A percentile compares a stretch with the other conserved stretches of the same genome.
phyloP scores from a whole-genome alignment of 2,113 vertebrate species.

The Syngnathus floridae region DNA sequence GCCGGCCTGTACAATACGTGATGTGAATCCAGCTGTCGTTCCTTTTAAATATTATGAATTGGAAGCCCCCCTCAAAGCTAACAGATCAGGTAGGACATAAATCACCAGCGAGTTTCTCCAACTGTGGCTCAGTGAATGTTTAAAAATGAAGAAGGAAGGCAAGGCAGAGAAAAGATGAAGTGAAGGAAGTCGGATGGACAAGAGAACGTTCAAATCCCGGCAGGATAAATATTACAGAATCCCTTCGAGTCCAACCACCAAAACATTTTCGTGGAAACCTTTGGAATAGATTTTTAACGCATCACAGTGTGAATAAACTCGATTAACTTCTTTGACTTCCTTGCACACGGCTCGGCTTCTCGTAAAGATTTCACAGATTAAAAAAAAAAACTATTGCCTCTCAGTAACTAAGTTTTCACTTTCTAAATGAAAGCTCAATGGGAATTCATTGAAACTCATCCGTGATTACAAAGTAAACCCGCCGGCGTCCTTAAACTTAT shows the following conservation, averaged over 20 bases:
- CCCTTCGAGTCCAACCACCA: not conserved
- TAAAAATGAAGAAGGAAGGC: not conserved
- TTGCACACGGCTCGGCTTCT: not conserved
- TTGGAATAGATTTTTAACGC: not conserved
- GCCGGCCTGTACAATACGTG: not conserved
- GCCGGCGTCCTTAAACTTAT: not conserved
- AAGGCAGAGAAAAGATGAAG: not conserved
- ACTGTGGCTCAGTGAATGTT: not conserved
- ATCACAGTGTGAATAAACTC: not conserved
- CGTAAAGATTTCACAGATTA: not conserved
- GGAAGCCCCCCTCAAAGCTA: constrained; percentile 2
- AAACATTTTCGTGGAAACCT: not conserved
- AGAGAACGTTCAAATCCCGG: not conserved
- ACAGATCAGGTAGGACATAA: constrained; percentile 7
- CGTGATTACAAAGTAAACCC: not conserved
- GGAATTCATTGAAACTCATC: not conserved
- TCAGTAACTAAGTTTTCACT: not conserved
- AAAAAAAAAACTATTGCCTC: not conserved
- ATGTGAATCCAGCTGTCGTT: constrained; percentile 9
- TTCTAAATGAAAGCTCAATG: not conserved
- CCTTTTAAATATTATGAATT: constrained; percentile 26
- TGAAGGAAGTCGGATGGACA: constrained; percentile 18
- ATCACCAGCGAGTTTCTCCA: not conserved
- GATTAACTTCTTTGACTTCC: not conserved
- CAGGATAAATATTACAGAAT: not conserved